phyloP scores from a whole-genome alignment of 1,140 invertebrate species.

The Agrilus planipennis region DNA sequence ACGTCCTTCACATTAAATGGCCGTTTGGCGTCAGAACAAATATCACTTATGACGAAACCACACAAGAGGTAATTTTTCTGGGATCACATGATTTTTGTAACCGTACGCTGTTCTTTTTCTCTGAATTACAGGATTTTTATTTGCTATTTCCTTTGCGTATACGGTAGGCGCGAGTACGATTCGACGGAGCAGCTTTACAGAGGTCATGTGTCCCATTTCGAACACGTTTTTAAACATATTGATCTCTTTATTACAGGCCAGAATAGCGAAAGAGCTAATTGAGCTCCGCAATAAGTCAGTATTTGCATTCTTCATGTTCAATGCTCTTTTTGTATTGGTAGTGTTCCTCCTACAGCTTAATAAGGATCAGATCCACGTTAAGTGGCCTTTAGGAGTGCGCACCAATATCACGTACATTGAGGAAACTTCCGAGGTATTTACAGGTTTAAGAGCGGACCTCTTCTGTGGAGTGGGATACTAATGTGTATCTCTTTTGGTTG shows the following conservation, averaged over 20 bases:
- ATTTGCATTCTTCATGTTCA: slow-evolving; percentile 98
- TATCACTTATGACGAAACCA: slow-evolving; percentile 77
- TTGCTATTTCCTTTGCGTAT: neutral
- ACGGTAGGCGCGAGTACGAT: neutral
- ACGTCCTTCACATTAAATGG: slow-evolving; percentile 86
- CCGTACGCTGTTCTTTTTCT: neutral
- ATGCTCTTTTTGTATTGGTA: slow-evolving; percentile 96
- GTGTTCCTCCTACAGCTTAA: slow-evolving; percentile 97
- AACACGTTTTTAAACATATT: slow-evolving; percentile 26
- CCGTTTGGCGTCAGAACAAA: slow-evolving; percentile 87
- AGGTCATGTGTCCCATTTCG: slow-evolving; percentile 20
- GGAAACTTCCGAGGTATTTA: slow-evolving; percentile 73
- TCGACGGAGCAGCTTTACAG: slow-evolving; percentile 12
- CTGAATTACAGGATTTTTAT: neutral
- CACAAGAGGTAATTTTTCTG: slow-evolving; percentile 67
- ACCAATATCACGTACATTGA: slow-evolving; percentile 88
- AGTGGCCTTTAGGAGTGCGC: slow-evolving; percentile 88
- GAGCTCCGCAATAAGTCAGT: slow-evolving; percentile 93
- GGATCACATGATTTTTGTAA: slow-evolving; percentile 20
- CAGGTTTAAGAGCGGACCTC: slow-evolving; percentile 10
- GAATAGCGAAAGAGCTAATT: slow-evolving; percentile 76
- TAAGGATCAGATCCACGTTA: slow-evolving; percentile 90
- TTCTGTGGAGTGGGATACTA: slow-evolving; percentile 29
- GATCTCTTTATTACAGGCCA: slow-evolving; percentile 61
- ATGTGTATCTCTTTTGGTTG: slow-evolving; percentile 19